Percentiles rank a stretch among this genome's conserved stretches.
These are phyloP conservation scores for Archips crataeganus DNA, from an alignment of 2,888 invertebrate species.

Conservation along the genomic window DNA sequence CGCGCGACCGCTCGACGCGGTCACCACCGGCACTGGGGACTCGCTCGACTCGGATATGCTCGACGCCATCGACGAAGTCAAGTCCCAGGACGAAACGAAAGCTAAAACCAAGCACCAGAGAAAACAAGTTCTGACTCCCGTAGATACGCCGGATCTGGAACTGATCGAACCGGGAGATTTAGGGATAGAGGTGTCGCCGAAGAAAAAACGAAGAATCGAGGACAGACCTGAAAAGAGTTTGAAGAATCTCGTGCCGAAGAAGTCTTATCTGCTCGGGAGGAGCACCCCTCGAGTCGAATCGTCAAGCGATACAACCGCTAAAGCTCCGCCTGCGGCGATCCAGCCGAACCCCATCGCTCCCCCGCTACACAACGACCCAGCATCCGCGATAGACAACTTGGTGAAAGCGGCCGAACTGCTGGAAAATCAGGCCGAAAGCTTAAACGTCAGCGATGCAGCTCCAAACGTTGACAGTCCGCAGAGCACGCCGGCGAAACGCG, in stretches of 20 bases:
- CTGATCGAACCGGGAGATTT: slow-evolving; percentile 76
- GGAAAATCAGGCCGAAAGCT: slow-evolving; percentile 71
- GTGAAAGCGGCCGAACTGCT: slow-evolving; percentile 80
- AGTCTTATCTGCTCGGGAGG: slow-evolving; percentile 73
- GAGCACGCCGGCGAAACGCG: slow-evolving; percentile 73
- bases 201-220: slow-evolving; percentile 73
- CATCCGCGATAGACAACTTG: slow-evolving; percentile 77
- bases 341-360: slow-evolving; percentile 51
- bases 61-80: slow-evolving; percentile 61
- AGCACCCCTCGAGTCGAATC: slow-evolving; percentile 55
- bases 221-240: slow-evolving; percentile 66
- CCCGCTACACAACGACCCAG: slow-evolving; percentile 59
- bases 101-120: slow-evolving; percentile 78
- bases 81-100: slow-evolving; percentile 66
- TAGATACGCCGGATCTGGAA: slow-evolving; percentile 77
- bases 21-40: slow-evolving; percentile 60
- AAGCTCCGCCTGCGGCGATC: slow-evolving; percentile 51
- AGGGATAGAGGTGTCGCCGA: slow-evolving; percentile 68
- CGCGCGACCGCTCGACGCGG: slow-evolving; percentile 50
- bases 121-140: slow-evolving; percentile 81
- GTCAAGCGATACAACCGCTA: slow-evolving; percentile 44
- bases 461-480: slow-evolving; percentile 54
- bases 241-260: slow-evolving; percentile 72
- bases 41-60: slow-evolving; percentile 68
- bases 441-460: slow-evolving; percentile 49